These are phyloP conservation scores for Doryteuthis pealeii DNA, from an alignment of 1,140 invertebrate species.

Conservation along the genomic window DNA sequence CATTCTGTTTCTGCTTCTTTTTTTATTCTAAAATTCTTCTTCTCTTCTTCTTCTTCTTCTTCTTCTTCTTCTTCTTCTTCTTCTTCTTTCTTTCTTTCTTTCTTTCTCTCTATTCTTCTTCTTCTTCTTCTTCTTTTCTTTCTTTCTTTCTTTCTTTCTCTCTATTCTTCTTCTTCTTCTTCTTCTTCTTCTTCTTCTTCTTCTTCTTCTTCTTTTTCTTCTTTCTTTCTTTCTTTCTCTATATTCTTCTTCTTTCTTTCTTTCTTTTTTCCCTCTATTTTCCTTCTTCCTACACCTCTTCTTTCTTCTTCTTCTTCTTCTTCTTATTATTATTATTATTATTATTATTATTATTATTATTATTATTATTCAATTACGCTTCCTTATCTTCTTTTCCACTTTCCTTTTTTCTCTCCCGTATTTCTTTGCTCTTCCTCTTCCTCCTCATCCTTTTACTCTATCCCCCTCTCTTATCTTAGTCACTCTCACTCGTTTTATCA, in stretches of 20 bases:
- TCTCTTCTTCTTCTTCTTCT: neutral
- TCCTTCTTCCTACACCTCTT: neutral
- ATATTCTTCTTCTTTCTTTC: neutral
- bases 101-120: no score
- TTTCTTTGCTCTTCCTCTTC: no score
- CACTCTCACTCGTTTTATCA: no score
- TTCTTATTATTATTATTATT: no score
- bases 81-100: neutral
- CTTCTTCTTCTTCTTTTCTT: neutral
- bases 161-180: neutral
- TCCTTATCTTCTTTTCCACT: no score
- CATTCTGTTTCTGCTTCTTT: no score
- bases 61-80: neutral
- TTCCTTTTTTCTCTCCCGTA: no score
- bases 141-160: neutral
- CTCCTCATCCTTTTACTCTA: no score
- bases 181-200: neutral
- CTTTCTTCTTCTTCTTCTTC: no score
- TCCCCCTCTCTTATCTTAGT: no score
- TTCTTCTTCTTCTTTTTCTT: neutral
- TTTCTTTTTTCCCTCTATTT: neutral
- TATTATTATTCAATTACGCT: no score
- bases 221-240: neutral
- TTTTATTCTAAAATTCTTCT: neutral
- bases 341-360: no score